Percentiles rank a stretch among this genome's conserved stretches.
Conservation (phyloP, 2,113 vertebrate genomes). For the Toxotes jaculatrix region DNA sequence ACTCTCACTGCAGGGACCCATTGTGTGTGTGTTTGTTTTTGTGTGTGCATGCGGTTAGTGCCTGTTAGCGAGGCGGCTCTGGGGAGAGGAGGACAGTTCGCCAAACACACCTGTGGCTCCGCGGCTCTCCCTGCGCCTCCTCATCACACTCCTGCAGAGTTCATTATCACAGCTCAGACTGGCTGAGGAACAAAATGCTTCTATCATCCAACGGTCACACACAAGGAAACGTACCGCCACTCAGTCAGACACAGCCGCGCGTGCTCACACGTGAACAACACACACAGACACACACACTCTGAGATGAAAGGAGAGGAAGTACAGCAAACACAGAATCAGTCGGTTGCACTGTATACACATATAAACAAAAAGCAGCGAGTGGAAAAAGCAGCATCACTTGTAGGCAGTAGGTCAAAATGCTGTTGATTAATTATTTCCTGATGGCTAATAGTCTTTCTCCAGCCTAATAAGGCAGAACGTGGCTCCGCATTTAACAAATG, state of each 20-base stretch:
- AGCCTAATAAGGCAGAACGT: constrained; percentile 73
- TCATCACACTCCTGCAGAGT: constrained; percentile 72
- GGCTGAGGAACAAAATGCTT: constrained; percentile 47
- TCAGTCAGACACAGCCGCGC: neutral
- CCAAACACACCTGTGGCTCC: constrained; percentile 63
- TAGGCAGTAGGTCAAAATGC: constrained; percentile 70
- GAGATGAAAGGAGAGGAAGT: constrained; percentile 13
- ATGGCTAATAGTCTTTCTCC: constrained; percentile 66
- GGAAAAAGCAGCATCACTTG: constrained; percentile 49
- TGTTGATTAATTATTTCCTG: constrained; percentile 74
- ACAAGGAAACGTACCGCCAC: neutral
- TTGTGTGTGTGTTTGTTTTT: constrained; percentile 24
- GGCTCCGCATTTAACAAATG: constrained; percentile 66
- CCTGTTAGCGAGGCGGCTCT: constrained; percentile 16
- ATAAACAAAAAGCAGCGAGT: constrained; percentile 32
- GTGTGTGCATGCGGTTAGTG: constrained; percentile 26
- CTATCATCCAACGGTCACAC: constrained; percentile 37
- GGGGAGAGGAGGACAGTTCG: constrained; percentile 1
- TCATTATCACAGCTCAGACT: constrained; percentile 72
- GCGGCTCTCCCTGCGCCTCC: constrained; percentile 38
- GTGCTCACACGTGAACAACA: neutral
- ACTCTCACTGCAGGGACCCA: constrained; percentile 34
- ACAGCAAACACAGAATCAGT: neutral
- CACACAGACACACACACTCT: neutral
- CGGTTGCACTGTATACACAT: constrained; percentile 12